Conservation (phyloP, 2,888 invertebrate species). For the Meloe dianella region DNA sequence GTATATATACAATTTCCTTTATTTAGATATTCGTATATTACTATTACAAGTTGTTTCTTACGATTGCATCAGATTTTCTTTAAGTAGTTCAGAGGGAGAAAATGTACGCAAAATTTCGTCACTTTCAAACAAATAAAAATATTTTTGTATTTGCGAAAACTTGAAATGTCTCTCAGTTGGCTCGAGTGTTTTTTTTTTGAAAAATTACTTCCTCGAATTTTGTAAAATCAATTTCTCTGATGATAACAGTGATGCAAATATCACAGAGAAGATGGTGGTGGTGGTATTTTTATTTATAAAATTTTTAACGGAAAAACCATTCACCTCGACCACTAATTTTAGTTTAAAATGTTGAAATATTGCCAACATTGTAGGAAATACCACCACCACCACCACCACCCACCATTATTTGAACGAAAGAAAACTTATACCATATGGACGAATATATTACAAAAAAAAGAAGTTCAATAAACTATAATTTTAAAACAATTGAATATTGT, state of each 20-base stretch:
- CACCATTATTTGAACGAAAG: too few species aligned
- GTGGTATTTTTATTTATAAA: constrained; percentile 38
- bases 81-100: background rate
- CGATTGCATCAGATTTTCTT: background rate
- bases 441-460: too few species aligned
- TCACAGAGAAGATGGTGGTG: constrained; percentile 6
- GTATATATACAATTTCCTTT: background rate
- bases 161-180: too few species aligned
- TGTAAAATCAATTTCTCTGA: background rate
- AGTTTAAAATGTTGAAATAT: constrained; percentile 36
- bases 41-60: background rate
- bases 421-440: too few species aligned
- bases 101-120: background rate
- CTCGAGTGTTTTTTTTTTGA: too few species aligned
- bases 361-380: constrained; percentile 31
- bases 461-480: constrained; percentile 22
- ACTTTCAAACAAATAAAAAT: too few species aligned
- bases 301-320: constrained; percentile 45
- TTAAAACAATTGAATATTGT: constrained; percentile 4
- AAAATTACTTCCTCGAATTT: constrained; percentile 21
- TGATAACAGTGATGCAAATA: background rate
- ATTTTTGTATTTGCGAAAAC: too few species aligned
- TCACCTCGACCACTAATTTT: constrained; percentile 44
- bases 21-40: too few species aligned
- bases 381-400: constrained; percentile 13